phyloP scores from a whole-genome alignment of 2,113 vertebrate species.

The Periophthalmodon schlosseri region DNA sequence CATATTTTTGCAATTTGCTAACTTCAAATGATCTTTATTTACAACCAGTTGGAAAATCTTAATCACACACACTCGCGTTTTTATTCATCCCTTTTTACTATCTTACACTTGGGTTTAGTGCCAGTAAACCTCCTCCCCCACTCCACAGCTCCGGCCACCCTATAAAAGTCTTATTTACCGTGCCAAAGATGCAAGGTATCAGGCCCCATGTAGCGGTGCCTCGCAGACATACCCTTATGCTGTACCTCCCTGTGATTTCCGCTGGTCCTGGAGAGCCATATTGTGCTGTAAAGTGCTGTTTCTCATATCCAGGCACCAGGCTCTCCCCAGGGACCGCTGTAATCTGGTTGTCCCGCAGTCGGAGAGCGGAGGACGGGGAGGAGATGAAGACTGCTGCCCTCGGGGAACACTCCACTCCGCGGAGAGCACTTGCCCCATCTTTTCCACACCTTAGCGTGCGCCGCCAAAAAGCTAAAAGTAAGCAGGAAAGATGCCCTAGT shows the following conservation, averaged over 20 bases:
- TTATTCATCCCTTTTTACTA: background rate
- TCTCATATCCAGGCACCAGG: slow-evolving; percentile 31
- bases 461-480: slow-evolving; percentile 50
- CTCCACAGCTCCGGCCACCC: background rate
- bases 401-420: slow-evolving; percentile 46
- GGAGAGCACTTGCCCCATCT: slow-evolving; percentile 52
- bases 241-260: slow-evolving; percentile 2
- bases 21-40: no score
- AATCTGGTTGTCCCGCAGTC: slow-evolving; percentile 64
- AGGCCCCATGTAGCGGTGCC: background rate
- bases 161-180: background rate
- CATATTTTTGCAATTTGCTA: no score
- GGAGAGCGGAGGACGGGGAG: slow-evolving; percentile 40
- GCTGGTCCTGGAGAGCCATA: slow-evolving; percentile 4
- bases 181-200: background rate
- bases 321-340: slow-evolving; percentile 57
- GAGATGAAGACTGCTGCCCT: slow-evolving; percentile 50
- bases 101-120: background rate
- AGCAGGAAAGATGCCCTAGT: slow-evolving; percentile 58
- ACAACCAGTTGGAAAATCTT: background rate
- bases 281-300: slow-evolving; percentile 27
- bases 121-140: background rate
- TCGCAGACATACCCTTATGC: background rate
- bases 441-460: slow-evolving; percentile 27
- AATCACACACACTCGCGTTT: background rate